These are phyloP conservation scores for Ovis aries DNA, from an alignment of 2,113 vertebrate species.

Conservation along the genomic window DNA sequence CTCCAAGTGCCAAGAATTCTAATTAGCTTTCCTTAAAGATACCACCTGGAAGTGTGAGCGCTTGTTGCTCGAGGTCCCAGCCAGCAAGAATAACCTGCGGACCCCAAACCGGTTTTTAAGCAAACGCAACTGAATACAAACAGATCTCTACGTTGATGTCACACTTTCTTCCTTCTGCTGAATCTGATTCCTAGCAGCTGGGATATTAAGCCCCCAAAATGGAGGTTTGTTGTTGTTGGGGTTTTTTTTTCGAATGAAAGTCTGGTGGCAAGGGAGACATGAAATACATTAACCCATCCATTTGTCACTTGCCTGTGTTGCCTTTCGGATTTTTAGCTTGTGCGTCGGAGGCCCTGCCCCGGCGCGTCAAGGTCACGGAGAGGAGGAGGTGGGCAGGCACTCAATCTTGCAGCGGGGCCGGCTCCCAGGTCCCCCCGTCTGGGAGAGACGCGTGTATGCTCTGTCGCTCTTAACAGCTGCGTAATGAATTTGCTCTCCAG, in stretches of 20 bases:
- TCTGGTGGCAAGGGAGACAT: background rate
- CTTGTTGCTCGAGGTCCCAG: slow-evolving; percentile 18
- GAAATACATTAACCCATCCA: slow-evolving; percentile 61
- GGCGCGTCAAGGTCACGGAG: slow-evolving; percentile 54
- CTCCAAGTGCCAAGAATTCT: slow-evolving; percentile 59
- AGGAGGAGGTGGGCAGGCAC: slow-evolving; percentile 61
- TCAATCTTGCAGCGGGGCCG: slow-evolving; percentile 57
- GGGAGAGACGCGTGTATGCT: slow-evolving; percentile 50
- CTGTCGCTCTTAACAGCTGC: slow-evolving; percentile 62
- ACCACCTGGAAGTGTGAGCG: slow-evolving; percentile 58
- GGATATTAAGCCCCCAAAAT: background rate
- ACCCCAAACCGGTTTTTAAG: slow-evolving; percentile 1
- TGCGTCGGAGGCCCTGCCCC: slow-evolving; percentile 27
- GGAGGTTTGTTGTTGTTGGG: background rate
- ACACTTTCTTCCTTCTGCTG: slow-evolving; percentile 32
- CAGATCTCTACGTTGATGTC: background rate
- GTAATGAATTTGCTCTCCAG: slow-evolving; percentile 75
- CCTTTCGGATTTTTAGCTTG: slow-evolving; percentile 29
- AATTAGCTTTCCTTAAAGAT: slow-evolving; percentile 69
- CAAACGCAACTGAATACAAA: background rate
- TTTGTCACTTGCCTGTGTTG: background rate
- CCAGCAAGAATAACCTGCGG: slow-evolving; percentile 21
- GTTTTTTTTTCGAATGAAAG: background rate
- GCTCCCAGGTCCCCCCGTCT: slow-evolving; percentile 54
- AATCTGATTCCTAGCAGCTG: slow-evolving; percentile 8